Conservation (phyloP, 2,888 invertebrate species). For the Eupsilia transversa region DNA sequence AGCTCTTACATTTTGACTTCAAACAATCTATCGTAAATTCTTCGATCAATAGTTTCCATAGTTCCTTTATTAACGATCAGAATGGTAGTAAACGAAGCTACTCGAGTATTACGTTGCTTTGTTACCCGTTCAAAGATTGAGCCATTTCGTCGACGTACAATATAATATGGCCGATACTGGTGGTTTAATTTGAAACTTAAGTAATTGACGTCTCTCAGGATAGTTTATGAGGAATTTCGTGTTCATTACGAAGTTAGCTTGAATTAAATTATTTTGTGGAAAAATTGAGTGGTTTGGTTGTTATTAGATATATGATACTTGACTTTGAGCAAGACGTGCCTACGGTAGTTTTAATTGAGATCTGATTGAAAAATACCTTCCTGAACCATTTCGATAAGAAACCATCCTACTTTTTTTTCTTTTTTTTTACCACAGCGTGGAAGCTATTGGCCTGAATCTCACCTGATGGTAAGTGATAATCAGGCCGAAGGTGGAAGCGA, state of each 20-base stretch:
- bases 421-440: too few species aligned
- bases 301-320: neutral
- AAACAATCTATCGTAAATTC: constrained; percentile 48
- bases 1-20: constrained; percentile 36
- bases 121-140: constrained; percentile 65
- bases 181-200: constrained; percentile 72
- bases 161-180: constrained; percentile 71
- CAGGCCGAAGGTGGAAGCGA: too few species aligned
- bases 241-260: constrained; percentile 54
- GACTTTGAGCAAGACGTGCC: neutral
- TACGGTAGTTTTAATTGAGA: neutral
- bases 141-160: constrained; percentile 63
- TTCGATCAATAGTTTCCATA: constrained; percentile 55
- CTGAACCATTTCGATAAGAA: neutral
- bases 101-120: constrained; percentile 56
- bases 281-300: constrained; percentile 20
- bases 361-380: neutral
- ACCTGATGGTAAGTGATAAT: too few species aligned
- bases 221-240: constrained; percentile 70
- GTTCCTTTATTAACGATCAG: constrained; percentile 58
- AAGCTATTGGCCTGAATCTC: too few species aligned
- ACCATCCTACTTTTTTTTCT: too few species aligned
- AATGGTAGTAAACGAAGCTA: constrained; percentile 53
- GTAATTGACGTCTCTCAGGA: constrained; percentile 71
- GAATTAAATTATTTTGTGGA: constrained; percentile 45